Evolutionary conservation across 1,140 invertebrate genomes (phyloP).

Genomic region (Bombus superbus): DNA sequence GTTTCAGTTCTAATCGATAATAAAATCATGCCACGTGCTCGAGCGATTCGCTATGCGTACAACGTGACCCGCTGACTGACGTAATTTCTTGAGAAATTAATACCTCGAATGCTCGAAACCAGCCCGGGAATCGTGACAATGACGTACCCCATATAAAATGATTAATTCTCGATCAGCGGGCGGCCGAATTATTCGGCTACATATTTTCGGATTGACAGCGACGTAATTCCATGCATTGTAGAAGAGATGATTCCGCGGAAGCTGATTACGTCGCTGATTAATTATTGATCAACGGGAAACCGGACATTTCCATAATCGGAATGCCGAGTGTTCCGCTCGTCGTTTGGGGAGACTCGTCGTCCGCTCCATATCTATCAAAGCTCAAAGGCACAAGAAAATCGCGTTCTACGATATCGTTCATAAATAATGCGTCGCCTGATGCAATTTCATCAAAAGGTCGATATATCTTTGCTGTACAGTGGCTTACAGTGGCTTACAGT

Average conservation of each 20-base stretch:
- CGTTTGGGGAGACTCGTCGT: not conserved
- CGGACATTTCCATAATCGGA: conserved; percentile 26
- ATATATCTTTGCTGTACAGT: too few species aligned
- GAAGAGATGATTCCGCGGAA: conserved; percentile 8
- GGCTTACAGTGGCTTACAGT: too few species aligned
- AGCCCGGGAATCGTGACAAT: not conserved
- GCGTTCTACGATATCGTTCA: too few species aligned
- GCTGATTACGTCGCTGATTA: conserved; percentile 30
- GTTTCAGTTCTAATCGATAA: not conserved
- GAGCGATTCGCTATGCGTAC: not conserved
- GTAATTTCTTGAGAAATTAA: not conserved
- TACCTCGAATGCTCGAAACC: not conserved
- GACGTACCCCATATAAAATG: not conserved
- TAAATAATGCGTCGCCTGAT: too few species aligned
- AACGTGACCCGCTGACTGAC: not conserved
- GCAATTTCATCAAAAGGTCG: too few species aligned
- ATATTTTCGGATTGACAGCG: conserved; percentile 18
- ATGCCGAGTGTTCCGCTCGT: not conserved
- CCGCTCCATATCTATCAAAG: conserved; percentile 22
- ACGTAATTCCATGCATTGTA: conserved; percentile 17
- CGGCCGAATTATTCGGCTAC: not conserved
- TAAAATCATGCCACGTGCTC: not conserved
- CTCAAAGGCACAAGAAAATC: not conserved
- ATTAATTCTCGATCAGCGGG: not conserved
- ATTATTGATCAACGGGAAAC: conserved; percentile 22